Conservation (phyloP, 1,140 invertebrate species). For the Halesus radiatus region DNA sequence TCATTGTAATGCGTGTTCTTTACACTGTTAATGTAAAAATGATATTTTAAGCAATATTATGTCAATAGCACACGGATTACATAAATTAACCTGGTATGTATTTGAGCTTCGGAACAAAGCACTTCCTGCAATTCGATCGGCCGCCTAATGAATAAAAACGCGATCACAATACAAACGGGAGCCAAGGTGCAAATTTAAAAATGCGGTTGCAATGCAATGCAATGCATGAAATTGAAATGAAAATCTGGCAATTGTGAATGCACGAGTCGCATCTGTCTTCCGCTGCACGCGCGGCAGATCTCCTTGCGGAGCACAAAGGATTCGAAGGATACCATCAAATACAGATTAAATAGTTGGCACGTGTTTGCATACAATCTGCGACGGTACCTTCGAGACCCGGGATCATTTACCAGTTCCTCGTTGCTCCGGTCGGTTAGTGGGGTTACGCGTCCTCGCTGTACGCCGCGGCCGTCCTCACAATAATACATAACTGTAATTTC, state of each 20-base stretch:
- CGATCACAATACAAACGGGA: constrained; percentile 5
- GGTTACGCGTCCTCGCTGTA: constrained; percentile 9
- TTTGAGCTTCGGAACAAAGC: background rate
- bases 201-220: constrained; percentile 17
- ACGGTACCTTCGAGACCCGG: background rate
- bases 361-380: constrained; percentile 37
- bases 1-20: too few species aligned
- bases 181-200: constrained; percentile 17
- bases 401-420: background rate
- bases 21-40: too few species aligned
- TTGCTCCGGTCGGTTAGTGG: background rate
- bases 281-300: constrained; percentile 31
- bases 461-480: background rate
- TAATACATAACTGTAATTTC: constrained; percentile 22
- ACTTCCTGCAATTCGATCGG: background rate
- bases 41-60: too few species aligned
- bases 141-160: constrained; percentile 2
- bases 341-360: constrained; percentile 25
- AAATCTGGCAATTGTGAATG: constrained; percentile 30
- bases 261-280: constrained; percentile 35
- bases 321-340: constrained; percentile 17
- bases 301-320: background rate
- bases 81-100: too few species aligned
- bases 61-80: too few species aligned
- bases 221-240: constrained; percentile 1